Base-by-base conservation (phyloP, 2,888 invertebrate genomes). In the Gisinianus flammeolus region DNA sequence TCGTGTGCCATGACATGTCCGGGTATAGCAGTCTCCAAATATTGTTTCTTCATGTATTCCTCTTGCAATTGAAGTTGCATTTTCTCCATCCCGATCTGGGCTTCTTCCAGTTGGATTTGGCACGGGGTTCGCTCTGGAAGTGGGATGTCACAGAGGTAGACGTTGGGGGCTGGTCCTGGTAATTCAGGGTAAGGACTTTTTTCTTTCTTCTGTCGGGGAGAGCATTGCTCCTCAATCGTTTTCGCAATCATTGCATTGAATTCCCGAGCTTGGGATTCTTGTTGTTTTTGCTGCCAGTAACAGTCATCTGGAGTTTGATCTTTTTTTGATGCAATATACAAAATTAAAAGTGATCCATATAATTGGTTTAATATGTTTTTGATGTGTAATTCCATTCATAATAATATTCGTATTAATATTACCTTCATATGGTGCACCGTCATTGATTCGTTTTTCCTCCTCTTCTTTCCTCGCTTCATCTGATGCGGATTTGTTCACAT, bases 1-100 rank as follows among this genome's bases (percentile, higher is more conserved):
- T 81, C 83, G 52, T 83, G 81, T 0, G 79, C 73, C 8, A 80
- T 56, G 0, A 62, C 30, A 31, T 78, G 35, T 19, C 78, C 78
- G 16, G 78, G 78, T 28, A 78, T 44, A 5, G 33, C 73, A n/a
- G 73, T 68, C 33, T 78, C 68, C 22, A 73, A 24, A 22, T 54
- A 52, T 52, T 30, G 75, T 16, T 67, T n/a, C 19, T 70, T 58
- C 30, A 30, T 71, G 10, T 58, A 56, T 26, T 72, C 52, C 71
- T 80, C 74, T 22, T 76, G 72, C 16, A 33, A 19, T 26, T 73
- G 24, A 22, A 35, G 26, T 69, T 68, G 62, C 62, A 69, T 67
- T 31, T 79, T 30, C 12, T 80, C 77, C 4, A 76, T 78, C 5
- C 74, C 73, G n/a, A 68, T 76, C 30, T 80, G 30, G 12, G 72